A percentile compares a stretch with the other conserved stretches of the same genome.
These are phyloP conservation scores for Microplitis manilae DNA, from an alignment of 2,888 invertebrate species.

Conservation along the genomic window DNA sequence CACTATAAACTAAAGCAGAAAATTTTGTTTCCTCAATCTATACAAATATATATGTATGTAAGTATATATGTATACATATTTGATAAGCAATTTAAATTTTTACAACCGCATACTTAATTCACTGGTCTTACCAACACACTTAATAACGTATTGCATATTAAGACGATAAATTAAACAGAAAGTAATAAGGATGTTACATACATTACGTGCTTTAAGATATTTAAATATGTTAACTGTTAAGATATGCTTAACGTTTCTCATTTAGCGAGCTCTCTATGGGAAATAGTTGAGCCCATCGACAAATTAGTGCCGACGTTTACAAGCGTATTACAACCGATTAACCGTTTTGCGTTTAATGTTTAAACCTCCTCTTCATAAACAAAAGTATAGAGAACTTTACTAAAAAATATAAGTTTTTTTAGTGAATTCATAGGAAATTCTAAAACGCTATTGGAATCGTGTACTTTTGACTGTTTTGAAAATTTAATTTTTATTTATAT, in stretches of 20 bases:
- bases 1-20: neutral
- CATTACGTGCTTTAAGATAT: neutral
- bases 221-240: neutral
- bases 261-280: neutral
- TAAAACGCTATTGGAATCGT: too few relatives aligned
- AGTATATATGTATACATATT: constrained; percentile 14
- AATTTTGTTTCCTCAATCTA: neutral
- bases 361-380: neutral
- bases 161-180: neutral
- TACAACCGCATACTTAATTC: constrained; percentile 5
- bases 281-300: constrained; percentile 28
- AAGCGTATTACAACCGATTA: neutral
- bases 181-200: constrained; percentile 1
- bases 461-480: too few relatives aligned
- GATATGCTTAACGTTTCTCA: neutral
- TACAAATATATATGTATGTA: constrained; percentile 10
- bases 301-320: constrained; percentile 14
- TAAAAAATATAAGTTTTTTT: too few relatives aligned
- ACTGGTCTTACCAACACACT: constrained; percentile 14
- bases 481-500: too few relatives aligned
- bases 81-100: constrained; percentile 15
- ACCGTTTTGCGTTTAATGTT: neutral
- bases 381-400: too few relatives aligned
- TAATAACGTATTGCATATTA: neutral
- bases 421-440: too few relatives aligned